phyloP scores from a whole-genome alignment of 2,797 vertebrate species.

The Melanotaenia maccullochi region DNA sequence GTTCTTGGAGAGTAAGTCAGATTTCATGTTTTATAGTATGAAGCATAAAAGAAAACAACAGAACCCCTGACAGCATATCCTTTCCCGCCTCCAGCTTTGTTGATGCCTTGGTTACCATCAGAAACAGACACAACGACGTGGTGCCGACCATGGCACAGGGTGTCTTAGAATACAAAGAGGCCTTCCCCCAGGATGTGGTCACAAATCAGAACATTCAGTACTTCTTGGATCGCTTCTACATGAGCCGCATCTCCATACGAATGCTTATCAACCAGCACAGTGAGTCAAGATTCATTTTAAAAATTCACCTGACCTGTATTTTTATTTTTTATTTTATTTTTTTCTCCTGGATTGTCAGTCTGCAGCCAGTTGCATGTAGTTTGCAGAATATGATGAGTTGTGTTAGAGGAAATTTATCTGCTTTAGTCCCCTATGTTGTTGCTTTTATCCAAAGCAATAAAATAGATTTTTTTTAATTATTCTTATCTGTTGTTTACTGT shows the following conservation, averaged over 20 bases:
- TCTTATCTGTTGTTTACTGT: not conserved
- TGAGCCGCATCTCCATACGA: slow-evolving; percentile 96
- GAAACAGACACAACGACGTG: slow-evolving; percentile 96
- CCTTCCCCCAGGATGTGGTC: slow-evolving; percentile 87
- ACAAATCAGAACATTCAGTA: slow-evolving; percentile 97
- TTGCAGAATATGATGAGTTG: too few relatives aligned
- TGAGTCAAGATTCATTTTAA: slow-evolving; percentile 68
- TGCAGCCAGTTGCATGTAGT: too few relatives aligned
- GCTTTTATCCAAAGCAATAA: slow-evolving; percentile 1
- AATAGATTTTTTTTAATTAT: not conserved
- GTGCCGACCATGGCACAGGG: slow-evolving; percentile 97
- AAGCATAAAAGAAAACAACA: not conserved
- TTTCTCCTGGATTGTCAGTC: too few relatives aligned
- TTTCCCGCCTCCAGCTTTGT: slow-evolving; percentile 83
- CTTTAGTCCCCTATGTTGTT: not conserved
- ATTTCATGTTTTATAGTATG: not conserved
- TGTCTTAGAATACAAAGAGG: slow-evolving; percentile 92
- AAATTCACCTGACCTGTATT: rapidly evolving
- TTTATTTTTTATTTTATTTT: not conserved
- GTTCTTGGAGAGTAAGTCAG: slow-evolving; percentile 89
- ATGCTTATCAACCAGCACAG: slow-evolving; percentile 99
- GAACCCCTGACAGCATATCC: not conserved
- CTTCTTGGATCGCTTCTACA: slow-evolving; percentile 96
- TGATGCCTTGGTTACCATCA: slow-evolving; percentile 89
- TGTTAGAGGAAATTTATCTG: too few relatives aligned